Evolutionary conservation across 2,888 invertebrate species (phyloP).

Genomic region (Epinotia demarniana): DNA sequence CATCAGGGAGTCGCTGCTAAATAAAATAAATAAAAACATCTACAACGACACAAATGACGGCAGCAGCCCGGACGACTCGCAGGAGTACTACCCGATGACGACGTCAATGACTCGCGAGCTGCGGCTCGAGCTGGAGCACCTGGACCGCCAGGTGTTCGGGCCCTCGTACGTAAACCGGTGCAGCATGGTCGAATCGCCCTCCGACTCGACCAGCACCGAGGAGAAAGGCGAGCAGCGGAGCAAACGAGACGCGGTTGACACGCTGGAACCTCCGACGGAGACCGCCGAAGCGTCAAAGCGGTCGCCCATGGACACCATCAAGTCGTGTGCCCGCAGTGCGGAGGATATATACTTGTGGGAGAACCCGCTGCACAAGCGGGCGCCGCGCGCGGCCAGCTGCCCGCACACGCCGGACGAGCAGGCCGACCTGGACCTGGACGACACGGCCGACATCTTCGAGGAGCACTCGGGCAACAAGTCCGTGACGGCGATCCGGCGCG

Average conservation of each 20-base stretch:
- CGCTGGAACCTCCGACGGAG: slow-evolving; percentile 54
- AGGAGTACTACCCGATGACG: slow-evolving; percentile 94
- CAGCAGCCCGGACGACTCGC: slow-evolving; percentile 91
- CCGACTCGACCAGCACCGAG: slow-evolving; percentile 76
- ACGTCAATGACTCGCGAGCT: slow-evolving; percentile 94
- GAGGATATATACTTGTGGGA: slow-evolving; percentile 92
- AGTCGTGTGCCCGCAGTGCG: slow-evolving; percentile 79
- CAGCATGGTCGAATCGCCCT: slow-evolving; percentile 75
- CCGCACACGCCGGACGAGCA: slow-evolving; percentile 90
- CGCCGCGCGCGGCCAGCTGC: slow-evolving; percentile 76
- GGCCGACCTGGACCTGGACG: slow-evolving; percentile 88
- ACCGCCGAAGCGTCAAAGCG: slow-evolving; percentile 66
- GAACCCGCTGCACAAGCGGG: slow-evolving; percentile 87
- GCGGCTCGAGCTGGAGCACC: slow-evolving; percentile 91
- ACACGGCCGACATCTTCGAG: slow-evolving; percentile 85
- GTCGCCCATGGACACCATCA: slow-evolving; percentile 72
- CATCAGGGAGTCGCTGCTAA: slow-evolving; percentile 60
- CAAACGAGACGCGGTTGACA: slow-evolving; percentile 60
- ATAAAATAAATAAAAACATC: slow-evolving; percentile 63
- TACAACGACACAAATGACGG: slow-evolving; percentile 80
- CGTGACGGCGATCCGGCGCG: slow-evolving; percentile 87
- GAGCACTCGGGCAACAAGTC: slow-evolving; percentile 88
- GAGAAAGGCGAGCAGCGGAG: slow-evolving; percentile 66
- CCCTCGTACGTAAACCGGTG: slow-evolving; percentile 72
- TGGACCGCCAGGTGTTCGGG: slow-evolving; percentile 93